phyloP scores from a whole-genome alignment of 2,888 invertebrate species.

The Spatulosminthurus flaviceps region DNA sequence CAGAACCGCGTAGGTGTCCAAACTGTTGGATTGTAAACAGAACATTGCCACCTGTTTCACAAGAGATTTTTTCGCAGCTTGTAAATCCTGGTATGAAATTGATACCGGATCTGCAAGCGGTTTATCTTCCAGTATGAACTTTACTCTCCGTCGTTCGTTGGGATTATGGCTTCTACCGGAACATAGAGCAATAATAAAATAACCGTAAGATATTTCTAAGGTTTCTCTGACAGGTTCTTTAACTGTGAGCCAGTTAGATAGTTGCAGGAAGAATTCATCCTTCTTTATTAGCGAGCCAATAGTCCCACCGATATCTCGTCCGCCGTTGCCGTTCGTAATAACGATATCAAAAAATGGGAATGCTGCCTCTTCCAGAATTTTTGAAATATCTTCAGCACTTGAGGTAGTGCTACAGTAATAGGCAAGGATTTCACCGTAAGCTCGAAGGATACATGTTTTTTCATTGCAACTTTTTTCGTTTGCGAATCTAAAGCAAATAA shows the following conservation, averaged over 20 bases:
- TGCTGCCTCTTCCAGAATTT: constrained; percentile 41
- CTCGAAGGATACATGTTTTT: constrained; percentile 54
- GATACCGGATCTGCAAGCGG: not conserved
- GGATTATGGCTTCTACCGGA: not conserved
- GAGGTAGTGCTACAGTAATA: constrained; percentile 43
- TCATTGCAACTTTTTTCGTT: constrained; percentile 52
- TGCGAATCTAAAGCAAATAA: constrained; percentile 43
- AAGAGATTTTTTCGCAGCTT: constrained; percentile 24
- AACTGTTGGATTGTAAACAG: not conserved
- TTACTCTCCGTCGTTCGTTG: not conserved
- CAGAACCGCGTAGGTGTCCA: constrained; percentile 21
- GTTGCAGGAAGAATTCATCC: constrained; percentile 37
- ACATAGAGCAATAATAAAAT: constrained; percentile 51
- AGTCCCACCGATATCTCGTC: constrained; percentile 51
- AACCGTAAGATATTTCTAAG: constrained; percentile 49
- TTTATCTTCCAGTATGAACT: constrained; percentile 8
- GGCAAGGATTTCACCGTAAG: constrained; percentile 54
- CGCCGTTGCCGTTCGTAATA: constrained; percentile 27
- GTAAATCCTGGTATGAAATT: constrained; percentile 22
- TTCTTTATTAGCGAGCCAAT: constrained; percentile 51
- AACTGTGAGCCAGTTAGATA: constrained; percentile 36
- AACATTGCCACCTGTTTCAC: constrained; percentile 12
- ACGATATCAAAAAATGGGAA: constrained; percentile 51
- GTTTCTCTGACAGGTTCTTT: constrained; percentile 34
- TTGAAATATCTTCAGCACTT: constrained; percentile 29